Evolutionary conservation across 2,888 invertebrate genomes (phyloP).

Genomic region (Drosophila anceps): DNA sequence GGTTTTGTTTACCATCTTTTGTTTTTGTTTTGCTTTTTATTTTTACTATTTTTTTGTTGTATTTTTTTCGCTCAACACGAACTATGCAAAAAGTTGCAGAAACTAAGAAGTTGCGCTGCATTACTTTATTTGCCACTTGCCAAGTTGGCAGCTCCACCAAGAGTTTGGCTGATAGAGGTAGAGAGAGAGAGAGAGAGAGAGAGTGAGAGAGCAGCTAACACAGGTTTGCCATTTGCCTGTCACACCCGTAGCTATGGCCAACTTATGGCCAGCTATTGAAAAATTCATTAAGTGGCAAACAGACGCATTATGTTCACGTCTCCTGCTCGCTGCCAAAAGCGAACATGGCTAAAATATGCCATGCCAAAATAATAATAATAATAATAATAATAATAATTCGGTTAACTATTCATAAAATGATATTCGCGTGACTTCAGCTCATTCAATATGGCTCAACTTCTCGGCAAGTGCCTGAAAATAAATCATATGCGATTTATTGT

Average conservation of each 20-base stretch:
- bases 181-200: conserved; percentile 7
- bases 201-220: conserved; percentile 35
- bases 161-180: conserved; percentile 44
- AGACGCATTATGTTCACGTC: conserved; percentile 66
- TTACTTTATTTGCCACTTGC: conserved; percentile 72
- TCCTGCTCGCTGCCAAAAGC: conserved; percentile 29
- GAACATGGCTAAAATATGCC: conserved; percentile 38
- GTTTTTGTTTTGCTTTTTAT: neutral
- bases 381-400: too few relatives aligned
- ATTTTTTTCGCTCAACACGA: conserved; percentile 4
- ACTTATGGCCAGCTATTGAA: conserved; percentile 36
- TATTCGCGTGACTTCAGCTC: too few relatives aligned
- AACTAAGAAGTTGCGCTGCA: conserved; percentile 45
- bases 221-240: conserved; percentile 70
- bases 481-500: neutral
- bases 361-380: too few relatives aligned
- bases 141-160: conserved; percentile 54
- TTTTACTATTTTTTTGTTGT: neutral
- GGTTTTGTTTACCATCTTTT: conserved; percentile 47
- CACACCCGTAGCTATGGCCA: conserved; percentile 36
- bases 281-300: conserved; percentile 77
- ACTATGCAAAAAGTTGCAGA: conserved; percentile 30
- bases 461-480: neutral
- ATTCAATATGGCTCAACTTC: neutral
- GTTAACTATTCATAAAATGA: neutral